Evolutionary conservation across 2,113 vertebrate genomes (phyloP), one percentile per base, ranked within the genome.

Genomic region (Phalacrocorax carbo): DNA sequence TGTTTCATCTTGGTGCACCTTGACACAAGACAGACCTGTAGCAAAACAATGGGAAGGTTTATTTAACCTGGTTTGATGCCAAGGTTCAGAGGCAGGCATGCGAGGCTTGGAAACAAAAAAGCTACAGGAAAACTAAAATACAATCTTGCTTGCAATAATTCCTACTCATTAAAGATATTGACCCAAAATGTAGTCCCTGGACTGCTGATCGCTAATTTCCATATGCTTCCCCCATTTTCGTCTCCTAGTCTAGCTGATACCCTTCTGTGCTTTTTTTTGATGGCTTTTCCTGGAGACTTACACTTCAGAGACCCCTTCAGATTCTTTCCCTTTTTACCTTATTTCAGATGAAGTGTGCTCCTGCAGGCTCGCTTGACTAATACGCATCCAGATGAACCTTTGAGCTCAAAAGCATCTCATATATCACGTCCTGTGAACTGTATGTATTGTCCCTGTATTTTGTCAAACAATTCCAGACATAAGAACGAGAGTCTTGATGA

Each of bases 11-110:
- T 4, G 3, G 48, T 85, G 78, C 93, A 87, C 61, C 75, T 15
- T 80, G 87, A 90, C 81, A 76, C 34, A 26, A 82, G 70, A 32
- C 36, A 91, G 54, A 58, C 19, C 58, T n/a, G 27, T 4, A 69
- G 57, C 29, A 89, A 82, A 92, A 96, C 78, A 90, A 91, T n/a
- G 20, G 61, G 15, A 77, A 80, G 34, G 78, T 64, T 87, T 93
- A 58, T 94, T 94, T 93, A 90, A 77, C 40, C 58, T 93, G 66
- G 49, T 80, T 61, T 88, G 42, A 80, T 91, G 82, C 90, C 94
- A 90, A 90, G 58, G 57, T 89, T 96, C 86, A 76, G 38, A 94
- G 27, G 27, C 65, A 72, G n/a, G 44, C 14, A 22, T 69, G 22
- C 51, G 80, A 85, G 12, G 2, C 11, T 7, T 90, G 75, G 46